phyloP scores from a whole-genome alignment of 2,888 invertebrate genomes.

The Apamea sordens region DNA sequence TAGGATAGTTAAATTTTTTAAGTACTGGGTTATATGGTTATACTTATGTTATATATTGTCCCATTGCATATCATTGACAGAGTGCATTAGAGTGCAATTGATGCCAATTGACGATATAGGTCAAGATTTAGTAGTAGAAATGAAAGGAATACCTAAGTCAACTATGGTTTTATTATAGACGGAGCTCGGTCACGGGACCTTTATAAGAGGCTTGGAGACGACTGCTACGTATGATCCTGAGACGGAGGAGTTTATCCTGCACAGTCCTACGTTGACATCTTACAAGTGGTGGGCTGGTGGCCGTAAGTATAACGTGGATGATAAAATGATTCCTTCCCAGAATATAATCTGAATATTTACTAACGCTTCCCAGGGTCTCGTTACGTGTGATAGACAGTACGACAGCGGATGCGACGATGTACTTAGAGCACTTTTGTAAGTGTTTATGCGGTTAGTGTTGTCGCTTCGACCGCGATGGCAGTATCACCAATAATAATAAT shows the following conservation, averaged over 20 bases:
- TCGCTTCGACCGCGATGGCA: neutral
- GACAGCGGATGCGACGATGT: neutral
- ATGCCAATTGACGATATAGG: neutral
- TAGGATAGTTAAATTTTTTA: neutral
- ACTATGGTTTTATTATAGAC: slow-evolving; percentile 90
- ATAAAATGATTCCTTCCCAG: neutral
- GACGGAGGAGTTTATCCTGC: slow-evolving; percentile 96
- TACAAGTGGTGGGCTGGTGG: slow-evolving; percentile 99
- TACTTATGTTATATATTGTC: neutral
- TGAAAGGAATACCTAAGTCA: slow-evolving; percentile 15
- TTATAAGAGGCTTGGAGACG: slow-evolving; percentile 97
- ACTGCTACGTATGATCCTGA: slow-evolving; percentile 96
- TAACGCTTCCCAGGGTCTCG: neutral
- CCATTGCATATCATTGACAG: neutral
- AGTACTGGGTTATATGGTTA: neutral
- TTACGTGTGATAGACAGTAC: neutral
- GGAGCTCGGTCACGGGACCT: slow-evolving; percentile 98
- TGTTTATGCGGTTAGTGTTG: neutral
- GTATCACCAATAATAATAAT: too few species aligned
- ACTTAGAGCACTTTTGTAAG: neutral
- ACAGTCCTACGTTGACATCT: slow-evolving; percentile 96
- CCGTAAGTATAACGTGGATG: slow-evolving; percentile 90
- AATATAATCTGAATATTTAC: neutral
- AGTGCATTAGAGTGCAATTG: neutral
- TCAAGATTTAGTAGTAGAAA: neutral